Base-by-base conservation (phyloP, 2,113 vertebrate species). In the Haemorhous mexicanus region DNA sequence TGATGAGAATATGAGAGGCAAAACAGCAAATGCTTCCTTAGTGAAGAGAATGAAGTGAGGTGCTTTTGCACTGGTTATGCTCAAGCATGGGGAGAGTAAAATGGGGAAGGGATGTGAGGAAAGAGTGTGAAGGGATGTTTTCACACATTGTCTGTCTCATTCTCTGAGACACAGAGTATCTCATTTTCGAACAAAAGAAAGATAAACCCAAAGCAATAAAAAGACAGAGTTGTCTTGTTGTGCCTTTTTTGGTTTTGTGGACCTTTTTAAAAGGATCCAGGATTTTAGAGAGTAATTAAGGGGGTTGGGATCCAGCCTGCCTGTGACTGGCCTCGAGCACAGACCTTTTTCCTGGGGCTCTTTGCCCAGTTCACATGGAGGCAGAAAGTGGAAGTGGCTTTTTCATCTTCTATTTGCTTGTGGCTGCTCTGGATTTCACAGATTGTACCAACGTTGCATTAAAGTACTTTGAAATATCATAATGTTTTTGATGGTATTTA, bases 401-500 rank as follows among this genome's bases (percentile, higher is more conserved):
- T 75, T 78, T 70, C 13, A 30, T 86, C 39, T 61, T 32, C 7
- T 80, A 5, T 18, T 92, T 0, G 0, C 30, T 70, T 93, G 33
- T 89, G 85, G 70, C 49, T 70, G 43, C 90, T 78, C 69, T 63
- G 76, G 49, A 19, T 92, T 64, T 92, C 56, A 81, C 83, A 95
- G 90, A 92, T 74, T 92, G 52, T 90, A 90, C 92, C 90, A 92
- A 63, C 1, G 28, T 94, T 70, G 52, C 82, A 41, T 92, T 93
- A 90, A 92, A 75, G 64, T 90, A 58, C 76, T 96, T 69, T 27
- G 61, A 94, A 92, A 90, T 95, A 94, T 74, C 88, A 78, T 94
- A 94, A 96, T 96, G 88, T 95, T 96, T 97, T 95, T 92, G 76
- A 94, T 96, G 93, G 66, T 96, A 95, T 96, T 97, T 95, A 96